Conservation (phyloP, 92 coral and sea anemone species). For the Porites lobata region DNA sequence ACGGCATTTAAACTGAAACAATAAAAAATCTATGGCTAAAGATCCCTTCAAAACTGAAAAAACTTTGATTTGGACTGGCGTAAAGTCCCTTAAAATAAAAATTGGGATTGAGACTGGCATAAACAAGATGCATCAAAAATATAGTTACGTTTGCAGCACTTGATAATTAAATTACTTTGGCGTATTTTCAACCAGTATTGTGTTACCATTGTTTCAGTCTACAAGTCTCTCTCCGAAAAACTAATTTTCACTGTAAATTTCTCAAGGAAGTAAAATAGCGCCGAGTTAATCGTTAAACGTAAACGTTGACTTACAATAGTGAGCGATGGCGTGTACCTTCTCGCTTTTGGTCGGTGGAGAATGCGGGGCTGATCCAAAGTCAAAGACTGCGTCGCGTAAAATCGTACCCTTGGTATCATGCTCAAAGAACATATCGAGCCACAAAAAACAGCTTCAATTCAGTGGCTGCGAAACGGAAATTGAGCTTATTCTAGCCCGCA, state of each 20-base stretch:
- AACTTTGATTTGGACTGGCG: too few species aligned
- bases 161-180: conserved; percentile 6
- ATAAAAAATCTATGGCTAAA: too few species aligned
- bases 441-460: conserved; percentile 43
- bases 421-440: conserved; percentile 22
- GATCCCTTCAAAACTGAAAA: too few species aligned
- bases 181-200: background rate
- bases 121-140: background rate
- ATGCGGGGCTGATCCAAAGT: conserved; percentile 32
- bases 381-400: conserved; percentile 9
- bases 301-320: background rate
- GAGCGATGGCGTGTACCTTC: background rate
- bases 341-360: conserved; percentile 18
- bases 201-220: background rate
- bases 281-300: too few species aligned
- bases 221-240: too few species aligned
- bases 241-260: background rate
- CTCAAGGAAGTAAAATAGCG: conserved; percentile 7
- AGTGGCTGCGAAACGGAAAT: conserved; percentile 43
- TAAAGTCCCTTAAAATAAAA: too few species aligned
- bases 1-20: too few species aligned
- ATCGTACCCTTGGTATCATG: conserved; percentile 18
- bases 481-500: conserved; percentile 52
- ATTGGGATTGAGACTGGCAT: too few species aligned
- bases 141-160: background rate